phyloP scores from a whole-genome alignment of 2,888 invertebrate genomes.

The Belgica antarctica region DNA sequence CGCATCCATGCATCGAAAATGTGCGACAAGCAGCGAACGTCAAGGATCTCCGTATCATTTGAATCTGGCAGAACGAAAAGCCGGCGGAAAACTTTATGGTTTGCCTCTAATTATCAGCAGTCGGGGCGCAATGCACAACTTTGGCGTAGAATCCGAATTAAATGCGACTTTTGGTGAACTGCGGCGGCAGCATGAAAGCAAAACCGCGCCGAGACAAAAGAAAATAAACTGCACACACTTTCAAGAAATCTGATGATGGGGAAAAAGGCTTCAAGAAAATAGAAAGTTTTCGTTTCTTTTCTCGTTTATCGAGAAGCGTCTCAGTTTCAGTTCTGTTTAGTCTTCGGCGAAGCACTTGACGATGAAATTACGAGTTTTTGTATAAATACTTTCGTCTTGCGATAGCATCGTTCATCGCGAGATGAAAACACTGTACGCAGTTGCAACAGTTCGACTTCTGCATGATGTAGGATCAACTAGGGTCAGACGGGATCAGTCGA shows the following conservation, averaged over 20 bases:
- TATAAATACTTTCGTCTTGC: neutral
- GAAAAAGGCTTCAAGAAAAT: conserved; percentile 12
- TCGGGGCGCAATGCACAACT: conserved; percentile 5
- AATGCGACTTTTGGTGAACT: neutral
- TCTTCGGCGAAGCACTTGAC: conserved; percentile 20
- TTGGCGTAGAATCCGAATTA: neutral
- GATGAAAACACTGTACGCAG: neutral
- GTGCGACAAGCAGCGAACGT: neutral
- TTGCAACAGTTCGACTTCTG: no score
- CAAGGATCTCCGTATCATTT: conserved; percentile 14
- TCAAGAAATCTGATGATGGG: neutral
- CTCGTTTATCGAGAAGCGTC: conserved; percentile 10
- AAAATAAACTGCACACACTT: neutral
- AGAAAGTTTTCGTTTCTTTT: conserved; percentile 22
- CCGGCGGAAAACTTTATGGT: neutral
- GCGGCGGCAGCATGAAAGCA: neutral
- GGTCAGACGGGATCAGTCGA: no score
- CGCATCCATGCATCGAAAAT: neutral
- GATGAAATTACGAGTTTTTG: neutral
- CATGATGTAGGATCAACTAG: no score
- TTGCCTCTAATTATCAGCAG: neutral
- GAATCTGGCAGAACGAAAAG: conserved; percentile 2
- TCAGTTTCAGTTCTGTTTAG: conserved; percentile 22
- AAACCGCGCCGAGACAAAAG: conserved; percentile 13
- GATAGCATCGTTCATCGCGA: neutral